These are phyloP conservation scores for Chaetophractus vellerosus DNA, from an alignment of 2,797 vertebrate genomes.

Conservation along the genomic window DNA sequence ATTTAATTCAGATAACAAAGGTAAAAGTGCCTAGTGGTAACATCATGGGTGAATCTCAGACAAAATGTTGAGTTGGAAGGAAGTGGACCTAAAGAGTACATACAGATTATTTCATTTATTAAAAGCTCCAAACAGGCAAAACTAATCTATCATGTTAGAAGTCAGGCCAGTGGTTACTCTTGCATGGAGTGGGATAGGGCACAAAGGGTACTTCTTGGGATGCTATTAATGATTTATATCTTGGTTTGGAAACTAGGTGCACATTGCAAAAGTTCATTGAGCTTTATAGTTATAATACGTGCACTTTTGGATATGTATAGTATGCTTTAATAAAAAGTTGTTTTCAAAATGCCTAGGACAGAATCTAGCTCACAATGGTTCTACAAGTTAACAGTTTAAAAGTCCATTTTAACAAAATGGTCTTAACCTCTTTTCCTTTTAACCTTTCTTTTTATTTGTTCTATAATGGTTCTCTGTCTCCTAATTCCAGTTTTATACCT, in stretches of 20 bases:
- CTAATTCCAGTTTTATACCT: neutral
- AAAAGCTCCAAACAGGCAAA: neutral
- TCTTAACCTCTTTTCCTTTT: neutral
- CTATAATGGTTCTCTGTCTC: neutral
- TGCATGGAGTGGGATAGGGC: neutral
- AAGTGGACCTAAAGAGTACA: neutral
- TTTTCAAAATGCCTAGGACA: conserved; percentile 26
- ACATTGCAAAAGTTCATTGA: neutral
- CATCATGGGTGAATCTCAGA: neutral
- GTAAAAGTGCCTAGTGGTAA: neutral
- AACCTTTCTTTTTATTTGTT: conserved; percentile 18
- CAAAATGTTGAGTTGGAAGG: conserved; percentile 30
- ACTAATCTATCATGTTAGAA: neutral
- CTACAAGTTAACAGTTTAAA: neutral
- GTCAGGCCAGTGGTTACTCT: neutral
- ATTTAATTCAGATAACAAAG: conserved; percentile 37
- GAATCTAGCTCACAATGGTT: neutral
- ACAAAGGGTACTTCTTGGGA: neutral
- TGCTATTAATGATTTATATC: neutral
- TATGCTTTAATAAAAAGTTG: conserved; percentile 43
- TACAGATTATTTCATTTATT: neutral
- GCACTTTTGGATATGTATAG: neutral
- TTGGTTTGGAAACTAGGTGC: conserved; percentile 15
- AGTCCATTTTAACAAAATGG: neutral
- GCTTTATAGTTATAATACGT: neutral